phyloP scores from a whole-genome alignment of 2,113 vertebrate genomes.

The Entomyzon cyanotis region DNA sequence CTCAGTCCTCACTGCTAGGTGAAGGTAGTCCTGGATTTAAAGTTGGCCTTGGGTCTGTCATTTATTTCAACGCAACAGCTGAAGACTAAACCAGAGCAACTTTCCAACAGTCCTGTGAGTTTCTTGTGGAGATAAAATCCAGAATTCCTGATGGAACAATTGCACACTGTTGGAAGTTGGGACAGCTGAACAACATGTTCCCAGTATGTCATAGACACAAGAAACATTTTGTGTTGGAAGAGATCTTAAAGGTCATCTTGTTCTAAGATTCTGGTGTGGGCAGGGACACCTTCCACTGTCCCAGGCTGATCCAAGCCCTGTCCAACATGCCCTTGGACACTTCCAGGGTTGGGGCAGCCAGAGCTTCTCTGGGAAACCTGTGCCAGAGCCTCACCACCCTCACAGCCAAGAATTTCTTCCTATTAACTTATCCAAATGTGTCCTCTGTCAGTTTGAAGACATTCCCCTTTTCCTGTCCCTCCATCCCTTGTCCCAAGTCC shows the following conservation, averaged over 20 bases:
- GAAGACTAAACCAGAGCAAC: neutral
- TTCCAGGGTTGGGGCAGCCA: neutral
- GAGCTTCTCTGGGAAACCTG: rapidly evolving
- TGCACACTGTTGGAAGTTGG: neutral
- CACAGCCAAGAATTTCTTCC: rapidly evolving
- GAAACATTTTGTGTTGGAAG: neutral
- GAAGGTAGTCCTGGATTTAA: neutral
- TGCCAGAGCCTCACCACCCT: neutral
- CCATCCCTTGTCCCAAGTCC: neutral
- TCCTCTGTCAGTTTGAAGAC: neutral
- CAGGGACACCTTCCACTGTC: neutral
- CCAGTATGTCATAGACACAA: neutral
- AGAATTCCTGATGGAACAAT: neutral
- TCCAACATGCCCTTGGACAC: neutral
- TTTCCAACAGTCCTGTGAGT: neutral
- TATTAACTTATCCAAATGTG: neutral
- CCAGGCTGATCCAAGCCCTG: neutral
- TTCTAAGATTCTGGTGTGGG: neutral
- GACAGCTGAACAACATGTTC: rapidly evolving
- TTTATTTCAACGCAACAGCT: neutral
- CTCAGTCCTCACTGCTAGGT: neutral
- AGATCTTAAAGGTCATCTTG: neutral
- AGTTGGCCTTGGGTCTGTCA: rapidly evolving
- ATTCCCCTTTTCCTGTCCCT: rapidly evolving
- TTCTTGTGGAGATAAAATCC: neutral